Percentiles rank a stretch among this genome's conserved stretches.
phyloP scores from a whole-genome alignment of 2,797 vertebrate species.

The Cephalopachus bancanus region DNA sequence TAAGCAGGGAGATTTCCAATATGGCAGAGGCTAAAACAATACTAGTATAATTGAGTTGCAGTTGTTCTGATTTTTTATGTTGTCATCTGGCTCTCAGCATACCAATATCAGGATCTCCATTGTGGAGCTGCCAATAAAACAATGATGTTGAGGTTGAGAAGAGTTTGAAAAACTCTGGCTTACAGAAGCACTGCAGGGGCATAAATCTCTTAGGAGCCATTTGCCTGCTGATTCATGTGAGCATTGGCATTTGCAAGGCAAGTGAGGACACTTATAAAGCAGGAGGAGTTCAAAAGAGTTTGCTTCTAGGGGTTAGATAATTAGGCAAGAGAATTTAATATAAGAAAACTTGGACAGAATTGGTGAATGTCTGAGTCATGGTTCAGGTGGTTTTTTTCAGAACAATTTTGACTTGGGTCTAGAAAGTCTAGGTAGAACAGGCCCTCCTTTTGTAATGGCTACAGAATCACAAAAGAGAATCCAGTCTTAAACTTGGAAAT shows the following conservation, averaged over 20 bases:
- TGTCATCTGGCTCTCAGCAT: constrained; percentile 23
- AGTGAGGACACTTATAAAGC: constrained; percentile 14
- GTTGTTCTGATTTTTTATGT: constrained; percentile 28
- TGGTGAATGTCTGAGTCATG: background rate
- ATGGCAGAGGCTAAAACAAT: background rate
- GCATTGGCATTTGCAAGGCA: background rate
- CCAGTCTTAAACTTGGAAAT: constrained; percentile 25
- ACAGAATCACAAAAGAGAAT: background rate
- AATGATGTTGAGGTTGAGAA: background rate
- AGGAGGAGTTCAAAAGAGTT: background rate
- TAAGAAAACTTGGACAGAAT: background rate
- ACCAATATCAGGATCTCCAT: background rate
- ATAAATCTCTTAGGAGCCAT: background rate
- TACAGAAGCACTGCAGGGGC: background rate
- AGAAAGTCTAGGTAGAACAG: background rate
- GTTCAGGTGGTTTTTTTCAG: background rate
- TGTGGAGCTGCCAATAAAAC: background rate
- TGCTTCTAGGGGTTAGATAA: background rate
- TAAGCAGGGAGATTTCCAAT: background rate
- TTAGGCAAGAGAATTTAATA: constrained; percentile 34
- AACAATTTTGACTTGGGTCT: background rate
- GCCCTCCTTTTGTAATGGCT: background rate
- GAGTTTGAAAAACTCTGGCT: constrained; percentile 6
- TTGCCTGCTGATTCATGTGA: background rate
- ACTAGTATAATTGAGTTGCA: background rate